These are phyloP conservation scores for Rallus limicola DNA, from an alignment of 2,113 vertebrate species.

Conservation along the genomic window DNA sequence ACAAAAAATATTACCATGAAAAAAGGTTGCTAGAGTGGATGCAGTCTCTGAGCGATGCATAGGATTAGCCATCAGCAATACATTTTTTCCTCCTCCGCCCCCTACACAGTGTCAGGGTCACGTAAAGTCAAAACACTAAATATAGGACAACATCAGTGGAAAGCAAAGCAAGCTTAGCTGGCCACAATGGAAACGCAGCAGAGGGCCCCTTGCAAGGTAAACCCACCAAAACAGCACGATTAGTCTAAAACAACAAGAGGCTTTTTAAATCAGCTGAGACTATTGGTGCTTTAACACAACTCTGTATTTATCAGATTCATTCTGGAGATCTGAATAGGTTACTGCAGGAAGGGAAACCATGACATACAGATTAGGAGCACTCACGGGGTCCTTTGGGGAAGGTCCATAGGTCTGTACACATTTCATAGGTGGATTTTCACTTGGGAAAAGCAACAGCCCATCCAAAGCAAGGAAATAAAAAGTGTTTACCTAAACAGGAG, in stretches of 20 bases:
- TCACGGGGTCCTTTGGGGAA: not conserved
- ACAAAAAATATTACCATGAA: slow-evolving; percentile 60
- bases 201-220: slow-evolving; percentile 7
- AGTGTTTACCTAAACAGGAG: not conserved
- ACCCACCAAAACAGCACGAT: not conserved
- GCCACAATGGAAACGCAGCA: not conserved
- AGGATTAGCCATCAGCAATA: slow-evolving; percentile 51
- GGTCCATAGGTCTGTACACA: not conserved
- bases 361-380: not conserved
- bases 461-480: not conserved
- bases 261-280: not conserved
- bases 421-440: not conserved
- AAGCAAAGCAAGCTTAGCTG: slow-evolving; percentile 26
- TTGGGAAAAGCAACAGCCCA: not conserved
- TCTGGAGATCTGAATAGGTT: not conserved
- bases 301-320: not conserved
- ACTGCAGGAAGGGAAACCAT: not conserved
- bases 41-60: not conserved
- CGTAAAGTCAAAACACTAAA: slow-evolving; percentile 49
- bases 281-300: not conserved
- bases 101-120: slow-evolving; percentile 37
- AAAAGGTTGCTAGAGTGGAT: slow-evolving; percentile 21
- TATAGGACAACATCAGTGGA: slow-evolving; percentile 22
- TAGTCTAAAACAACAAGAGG: not conserved
- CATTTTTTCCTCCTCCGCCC: slow-evolving; percentile 34